phyloP scores from a whole-genome alignment of 1,140 invertebrate genomes.

The Dendrolimus punctatus region DNA sequence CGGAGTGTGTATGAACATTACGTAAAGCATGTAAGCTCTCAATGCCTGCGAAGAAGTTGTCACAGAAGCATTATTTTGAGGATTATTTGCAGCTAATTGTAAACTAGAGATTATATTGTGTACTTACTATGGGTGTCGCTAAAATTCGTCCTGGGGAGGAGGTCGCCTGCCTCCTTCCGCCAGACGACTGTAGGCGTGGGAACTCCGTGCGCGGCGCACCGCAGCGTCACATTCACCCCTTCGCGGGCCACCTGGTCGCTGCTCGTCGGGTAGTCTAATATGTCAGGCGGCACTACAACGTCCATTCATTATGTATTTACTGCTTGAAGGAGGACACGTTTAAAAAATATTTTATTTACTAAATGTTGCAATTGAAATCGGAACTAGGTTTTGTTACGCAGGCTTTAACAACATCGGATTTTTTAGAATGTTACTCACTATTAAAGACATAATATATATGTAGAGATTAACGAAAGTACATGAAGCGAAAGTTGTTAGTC shows the following conservation, averaged over 20 bases:
- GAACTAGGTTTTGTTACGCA: no score
- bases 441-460: no score
- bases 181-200: conserved; percentile 87
- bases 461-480: no score
- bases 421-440: no score
- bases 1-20: no score
- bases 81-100: not conserved
- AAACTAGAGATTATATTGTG: not conserved
- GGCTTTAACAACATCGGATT: no score
- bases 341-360: no score
- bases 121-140: conserved; percentile 60
- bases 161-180: conserved; percentile 84
- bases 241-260: conserved; percentile 90
- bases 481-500: no score
- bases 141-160: conserved; percentile 71
- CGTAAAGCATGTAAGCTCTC: no score
- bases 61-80: not conserved
- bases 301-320: conserved; percentile 1
- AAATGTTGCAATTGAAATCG: no score
- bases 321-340: no score
- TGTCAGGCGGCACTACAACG: conserved; percentile 87
- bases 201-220: conserved; percentile 85
- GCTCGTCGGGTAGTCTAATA: conserved; percentile 87
- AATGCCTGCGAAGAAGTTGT: no score
- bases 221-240: conserved; percentile 86